These are phyloP conservation scores for Arge pagana DNA, from an alignment of 2,888 invertebrate genomes.

Conservation along the genomic window DNA sequence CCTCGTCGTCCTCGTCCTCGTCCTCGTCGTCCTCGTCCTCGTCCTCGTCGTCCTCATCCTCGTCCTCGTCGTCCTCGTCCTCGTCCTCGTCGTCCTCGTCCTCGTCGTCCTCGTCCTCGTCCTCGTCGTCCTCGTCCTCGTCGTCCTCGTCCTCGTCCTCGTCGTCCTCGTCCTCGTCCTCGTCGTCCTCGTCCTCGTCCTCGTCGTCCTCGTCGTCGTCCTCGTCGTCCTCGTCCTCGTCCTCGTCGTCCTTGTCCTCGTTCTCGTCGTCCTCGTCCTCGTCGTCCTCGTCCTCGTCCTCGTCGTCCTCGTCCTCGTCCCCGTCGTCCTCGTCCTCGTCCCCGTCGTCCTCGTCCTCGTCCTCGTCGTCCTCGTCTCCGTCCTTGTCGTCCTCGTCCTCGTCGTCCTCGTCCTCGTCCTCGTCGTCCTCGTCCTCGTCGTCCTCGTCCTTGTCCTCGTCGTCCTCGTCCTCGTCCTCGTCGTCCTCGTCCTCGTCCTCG, in stretches of 20 bases:
- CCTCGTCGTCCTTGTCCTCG: too few relatives aligned
- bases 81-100: conserved; percentile 13
- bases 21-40: conserved; percentile 1
- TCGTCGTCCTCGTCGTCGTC: conserved; percentile 9
- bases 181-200: not conserved
- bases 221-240: conserved; percentile 2
- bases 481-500: conserved; percentile 1
- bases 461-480: conserved; percentile 1
- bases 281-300: not conserved
- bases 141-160: too few relatives aligned
- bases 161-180: conserved; percentile 2
- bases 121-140: too few relatives aligned
- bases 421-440: too few relatives aligned
- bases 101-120: not conserved
- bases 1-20: conserved; percentile 6
- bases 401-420: not conserved
- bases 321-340: too few relatives aligned
- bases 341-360: too few relatives aligned
- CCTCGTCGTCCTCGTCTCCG: too few relatives aligned
- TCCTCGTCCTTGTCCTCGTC: too few relatives aligned
- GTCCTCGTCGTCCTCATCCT: too few relatives aligned
- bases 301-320: not conserved
- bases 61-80: too few relatives aligned
- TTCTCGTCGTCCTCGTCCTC: too few relatives aligned
- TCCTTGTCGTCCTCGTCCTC: too few relatives aligned